These are phyloP conservation scores for Chroicocephalus ridibundus DNA, from an alignment of 2,113 vertebrate genomes.

Conservation along the genomic window DNA sequence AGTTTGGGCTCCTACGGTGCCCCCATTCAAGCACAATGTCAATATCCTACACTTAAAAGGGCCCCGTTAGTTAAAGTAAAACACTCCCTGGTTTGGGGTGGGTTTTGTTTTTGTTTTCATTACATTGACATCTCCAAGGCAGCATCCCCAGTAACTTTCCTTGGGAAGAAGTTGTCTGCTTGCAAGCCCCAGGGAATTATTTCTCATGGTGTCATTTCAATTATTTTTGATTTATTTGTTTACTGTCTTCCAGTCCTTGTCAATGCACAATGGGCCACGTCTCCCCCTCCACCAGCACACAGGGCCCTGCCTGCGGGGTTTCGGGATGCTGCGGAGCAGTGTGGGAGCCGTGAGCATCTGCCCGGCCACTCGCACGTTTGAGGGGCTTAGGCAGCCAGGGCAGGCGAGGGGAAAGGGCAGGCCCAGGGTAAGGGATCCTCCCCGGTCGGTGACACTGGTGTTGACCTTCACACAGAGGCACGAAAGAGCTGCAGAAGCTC, in stretches of 20 bases:
- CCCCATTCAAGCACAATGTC: conserved; percentile 51
- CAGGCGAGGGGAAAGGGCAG: neutral
- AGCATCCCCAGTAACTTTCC: conserved; percentile 33
- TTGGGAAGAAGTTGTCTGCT: conserved; percentile 41
- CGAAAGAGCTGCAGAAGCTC: neutral
- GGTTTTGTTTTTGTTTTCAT: conserved; percentile 37
- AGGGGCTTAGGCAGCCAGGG: neutral
- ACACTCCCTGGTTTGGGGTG: neutral
- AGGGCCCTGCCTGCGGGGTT: neutral
- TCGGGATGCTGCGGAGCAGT: rapidly evolving
- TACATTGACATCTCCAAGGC: conserved; percentile 10
- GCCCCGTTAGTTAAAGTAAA: conserved; percentile 36
- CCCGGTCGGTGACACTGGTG: rapidly evolving
- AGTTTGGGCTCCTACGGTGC: conserved; percentile 34
- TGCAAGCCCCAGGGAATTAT: neutral
- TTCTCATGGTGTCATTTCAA: conserved; percentile 48
- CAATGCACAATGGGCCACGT: neutral
- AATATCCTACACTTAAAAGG: conserved; percentile 60
- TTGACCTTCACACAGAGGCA: neutral
- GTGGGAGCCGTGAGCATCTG: neutral
- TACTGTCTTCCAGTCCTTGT: conserved; percentile 34
- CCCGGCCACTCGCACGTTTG: rapidly evolving
- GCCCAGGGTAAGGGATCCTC: neutral
- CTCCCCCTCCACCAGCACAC: neutral
- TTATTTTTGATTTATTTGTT: conserved; percentile 63